Base-by-base conservation (phyloP, 1,140 invertebrate species). In the Tetramorium alpestre region DNA sequence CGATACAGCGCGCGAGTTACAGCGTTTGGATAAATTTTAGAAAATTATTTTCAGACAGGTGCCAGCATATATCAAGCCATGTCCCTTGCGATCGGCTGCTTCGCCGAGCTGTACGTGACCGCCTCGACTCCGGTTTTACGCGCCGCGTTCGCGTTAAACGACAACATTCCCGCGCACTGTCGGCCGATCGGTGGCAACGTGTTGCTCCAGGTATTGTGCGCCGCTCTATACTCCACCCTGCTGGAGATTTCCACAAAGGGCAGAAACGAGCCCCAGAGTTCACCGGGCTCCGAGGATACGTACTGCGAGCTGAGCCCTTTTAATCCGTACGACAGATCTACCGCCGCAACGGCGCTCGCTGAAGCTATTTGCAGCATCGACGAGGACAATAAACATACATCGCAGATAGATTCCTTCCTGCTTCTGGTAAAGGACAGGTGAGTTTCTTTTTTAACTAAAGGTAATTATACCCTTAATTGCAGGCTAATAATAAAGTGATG, bases 361-460 rank as follows among this genome's bases (percentile, higher is more conserved):
- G 98, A 98, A 93, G 96, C 97, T 0, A 95, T 98, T 13, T 98
- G 97, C 90, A 97, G 96, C n/a, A 96, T 97, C 47, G 97, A 98
- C 91, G 97, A 97, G 88, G 97, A 97, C 65, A 96, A 97, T 89
- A 97, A 97, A 88, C 97, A 98, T 82, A 97, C 97, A 0, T 96
- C 96, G 72, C 96, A 97, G 89, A 97, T 98, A 67, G 95, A 96
- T 2, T 93, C 96, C 49, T 96, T 98, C 8, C 91, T 97, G 18
- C 93, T 94, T 25, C 95, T 96, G 75, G 95, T 96, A 22, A 96
- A 96, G 80, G 94, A 96, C n/a, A 92, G 89, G 18, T 93, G 93
- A 51, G 87, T 16, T 51, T 0, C 0, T 16, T 65, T 0, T 0
- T 1, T 58, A 58, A 38, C 7, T 18, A 33, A 33, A 33, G 33